Evolutionary conservation across 1,140 invertebrate genomes (phyloP).

Genomic region (Galendromus occidentalis): DNA sequence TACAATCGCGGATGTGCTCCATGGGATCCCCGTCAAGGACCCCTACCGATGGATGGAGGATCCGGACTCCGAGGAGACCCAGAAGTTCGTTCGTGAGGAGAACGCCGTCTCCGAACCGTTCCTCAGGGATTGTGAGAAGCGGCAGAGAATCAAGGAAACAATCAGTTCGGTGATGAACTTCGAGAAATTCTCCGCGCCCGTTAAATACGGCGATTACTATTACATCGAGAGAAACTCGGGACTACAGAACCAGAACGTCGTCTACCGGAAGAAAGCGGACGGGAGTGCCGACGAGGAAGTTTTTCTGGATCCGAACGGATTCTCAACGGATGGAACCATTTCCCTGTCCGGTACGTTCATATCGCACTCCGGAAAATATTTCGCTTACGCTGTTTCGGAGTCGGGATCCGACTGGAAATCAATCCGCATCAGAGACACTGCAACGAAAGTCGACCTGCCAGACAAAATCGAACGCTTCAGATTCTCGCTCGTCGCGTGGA

Average conservation of each 20-base stretch:
- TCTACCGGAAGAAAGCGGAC: slow-evolving; percentile 70
- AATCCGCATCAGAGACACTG: slow-evolving; percentile 37
- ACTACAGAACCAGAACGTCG: slow-evolving; percentile 80
- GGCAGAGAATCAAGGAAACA: slow-evolving; percentile 42
- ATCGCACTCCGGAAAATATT: slow-evolving; percentile 69
- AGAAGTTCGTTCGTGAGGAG: slow-evolving; percentile 71
- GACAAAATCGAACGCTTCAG: slow-evolving; percentile 78
- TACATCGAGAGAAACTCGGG: slow-evolving; percentile 87
- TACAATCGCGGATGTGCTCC: neutral
- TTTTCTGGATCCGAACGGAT: slow-evolving; percentile 80
- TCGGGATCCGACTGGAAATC: slow-evolving; percentile 90
- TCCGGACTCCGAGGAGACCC: slow-evolving; percentile 75
- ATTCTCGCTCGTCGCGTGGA: slow-evolving; percentile 77
- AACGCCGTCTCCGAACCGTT: slow-evolving; percentile 74
- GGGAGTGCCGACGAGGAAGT: slow-evolving; percentile 54
- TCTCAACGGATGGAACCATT: slow-evolving; percentile 82
- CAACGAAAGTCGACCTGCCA: slow-evolving; percentile 50
- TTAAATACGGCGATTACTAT: slow-evolving; percentile 58
- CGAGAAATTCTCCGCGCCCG: slow-evolving; percentile 77
- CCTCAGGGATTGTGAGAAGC: slow-evolving; percentile 49
- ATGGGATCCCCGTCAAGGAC: slow-evolving; percentile 47
- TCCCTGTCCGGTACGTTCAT: slow-evolving; percentile 58
- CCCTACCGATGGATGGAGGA: slow-evolving; percentile 94
- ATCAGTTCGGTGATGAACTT: slow-evolving; percentile 47
- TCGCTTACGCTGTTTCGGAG: slow-evolving; percentile 73